Evolutionary conservation across 2,113 vertebrate genomes (phyloP), one percentile per base, ranked within the genome.

Genomic region (Colistium nudipinnis): DNA sequence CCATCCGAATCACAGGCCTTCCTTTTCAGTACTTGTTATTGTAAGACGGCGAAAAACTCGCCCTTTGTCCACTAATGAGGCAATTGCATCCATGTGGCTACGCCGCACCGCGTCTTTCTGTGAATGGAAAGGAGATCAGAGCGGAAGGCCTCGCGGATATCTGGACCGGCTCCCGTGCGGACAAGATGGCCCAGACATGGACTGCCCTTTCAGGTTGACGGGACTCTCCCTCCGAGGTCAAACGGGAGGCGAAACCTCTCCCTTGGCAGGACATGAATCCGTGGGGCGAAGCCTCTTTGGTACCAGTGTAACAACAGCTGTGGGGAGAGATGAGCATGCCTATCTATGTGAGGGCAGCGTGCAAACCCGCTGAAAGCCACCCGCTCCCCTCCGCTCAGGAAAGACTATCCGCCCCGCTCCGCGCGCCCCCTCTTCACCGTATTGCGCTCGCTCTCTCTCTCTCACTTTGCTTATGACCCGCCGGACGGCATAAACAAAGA

Each of bases 221-320:
- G 70, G 80, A 66, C 70, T 49, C 74, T 74, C 70, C n/a, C n/a
- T 78, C 70, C 54, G 72, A 86, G 90, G 89, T 91, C 91, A 90
- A 85, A 88, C 64, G 70, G 70, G 82, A 89, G 85, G 81, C 82
- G 83, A 56, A 36, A 76, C 69, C 77, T 84, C 85, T 88, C 83
- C 72, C 78, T 91, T 92, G 91, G 92, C 90, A 90, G 84, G 68
- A 92, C 89, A 91, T 90, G 85, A 91, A 89, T 85, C 80, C 78
- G 45, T 10, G 48, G 69, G 71, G 69, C 7, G 82, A 86, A 85
- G 83, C 67, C 87, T 87, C 85, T 76, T 76, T 51, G 52, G 70
- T 78, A 62, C 70, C 74, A 70, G 71, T 77, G 64, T 70, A 84
- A 88, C 88, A 88, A 87, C 93, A 94, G 92, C 90, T 93, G 90